A percentile compares a stretch with the other conserved stretches of the same genome.
phyloP scores from a whole-genome alignment of 2,113 vertebrate genomes.

The Carassius carassius region DNA sequence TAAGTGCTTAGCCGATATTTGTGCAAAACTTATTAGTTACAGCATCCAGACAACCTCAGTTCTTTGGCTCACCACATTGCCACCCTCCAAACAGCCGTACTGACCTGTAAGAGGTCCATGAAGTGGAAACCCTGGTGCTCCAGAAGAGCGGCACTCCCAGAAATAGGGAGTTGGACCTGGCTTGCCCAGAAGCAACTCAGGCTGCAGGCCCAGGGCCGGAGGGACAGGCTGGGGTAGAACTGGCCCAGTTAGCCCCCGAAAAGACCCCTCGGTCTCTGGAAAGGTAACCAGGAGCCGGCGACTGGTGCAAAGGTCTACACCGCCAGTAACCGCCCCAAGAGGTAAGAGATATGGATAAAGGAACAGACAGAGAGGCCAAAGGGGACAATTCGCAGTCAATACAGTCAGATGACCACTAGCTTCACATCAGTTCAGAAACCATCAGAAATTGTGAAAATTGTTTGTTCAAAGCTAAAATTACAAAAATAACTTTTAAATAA shows the following conservation, averaged over 20 bases:
- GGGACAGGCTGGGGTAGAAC: conserved; percentile 73
- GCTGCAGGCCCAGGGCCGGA: conserved; percentile 72
- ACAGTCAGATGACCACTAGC: conserved; percentile 45
- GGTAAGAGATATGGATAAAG: conserved; percentile 60
- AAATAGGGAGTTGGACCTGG: conserved; percentile 76
- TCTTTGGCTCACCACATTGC: conserved; percentile 53
- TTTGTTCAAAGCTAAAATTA: conserved; percentile 11
- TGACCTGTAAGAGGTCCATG: conserved; percentile 78
- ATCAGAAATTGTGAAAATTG: neutral
- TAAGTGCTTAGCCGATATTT: neutral
- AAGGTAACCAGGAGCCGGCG: conserved; percentile 78
- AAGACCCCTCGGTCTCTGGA: conserved; percentile 76
- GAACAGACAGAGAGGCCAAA: conserved; percentile 65
- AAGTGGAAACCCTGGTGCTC: conserved; percentile 74
- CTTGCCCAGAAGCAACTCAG: conserved; percentile 78
- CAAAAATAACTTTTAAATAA: conserved; percentile 15
- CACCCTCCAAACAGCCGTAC: conserved; percentile 68
- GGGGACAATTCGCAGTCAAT: conserved; percentile 58
- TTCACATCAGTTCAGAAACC: conserved; percentile 45
- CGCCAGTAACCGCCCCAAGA: conserved; percentile 60
- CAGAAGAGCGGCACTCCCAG: conserved; percentile 79
- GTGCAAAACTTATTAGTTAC: neutral
- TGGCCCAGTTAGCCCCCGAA: conserved; percentile 75
- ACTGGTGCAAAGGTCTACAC: conserved; percentile 77
- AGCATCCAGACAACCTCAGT: neutral